Base-by-base conservation (phyloP, 2,797 vertebrate genomes). In the Sparidentex hasta region DNA sequence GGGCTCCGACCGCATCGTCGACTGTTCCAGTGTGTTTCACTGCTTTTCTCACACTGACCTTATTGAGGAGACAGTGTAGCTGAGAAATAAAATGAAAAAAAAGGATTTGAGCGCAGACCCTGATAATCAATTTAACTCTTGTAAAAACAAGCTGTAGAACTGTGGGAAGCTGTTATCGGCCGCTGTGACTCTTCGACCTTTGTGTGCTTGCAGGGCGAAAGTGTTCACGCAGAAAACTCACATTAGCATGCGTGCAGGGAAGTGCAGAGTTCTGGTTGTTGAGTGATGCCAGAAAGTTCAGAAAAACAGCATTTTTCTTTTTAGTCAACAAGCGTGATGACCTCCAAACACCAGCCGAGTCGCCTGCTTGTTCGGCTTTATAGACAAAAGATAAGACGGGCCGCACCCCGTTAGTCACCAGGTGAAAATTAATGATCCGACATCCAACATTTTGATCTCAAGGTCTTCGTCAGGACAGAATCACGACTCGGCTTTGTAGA, bases 381-480 rank as follows among this genome's bases (percentile, higher is more conserved):
- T 7, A 23, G 63, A 43, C 2, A 4, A 33, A 17, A 50, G 64
- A 61, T 33, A 65, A 65, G 13, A 21, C 23, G 62, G 21, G 14
- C 57, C 2, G 2, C 71, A 54, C 25, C 1, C 43, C 3, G 11
- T 77, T 46, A 43, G 65, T 21, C 63, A 23, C 13, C 0, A 29
- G 27, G 38, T 64, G 27, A 23, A 67, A n/a, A 50, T 58, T 1
- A 71, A 77, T 51, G 43, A 66, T 66, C n/a, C 20, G 5, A 59
- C 27, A 21, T 61, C n/a, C 20, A 7, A 63, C 27, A 21, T 61
- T 71, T 55, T 52, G 14, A 82, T 70, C 25, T 64, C 23, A 70
- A 68, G 54, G 55, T 55, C 58, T 44, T 50, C 3, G 2, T 75
- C 27, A 18, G 63, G 51, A 54, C 58, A 47, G 16, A 55, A 51